Base-by-base conservation (phyloP, 1,140 invertebrate genomes). In the Drosophila lacertosa region DNA sequence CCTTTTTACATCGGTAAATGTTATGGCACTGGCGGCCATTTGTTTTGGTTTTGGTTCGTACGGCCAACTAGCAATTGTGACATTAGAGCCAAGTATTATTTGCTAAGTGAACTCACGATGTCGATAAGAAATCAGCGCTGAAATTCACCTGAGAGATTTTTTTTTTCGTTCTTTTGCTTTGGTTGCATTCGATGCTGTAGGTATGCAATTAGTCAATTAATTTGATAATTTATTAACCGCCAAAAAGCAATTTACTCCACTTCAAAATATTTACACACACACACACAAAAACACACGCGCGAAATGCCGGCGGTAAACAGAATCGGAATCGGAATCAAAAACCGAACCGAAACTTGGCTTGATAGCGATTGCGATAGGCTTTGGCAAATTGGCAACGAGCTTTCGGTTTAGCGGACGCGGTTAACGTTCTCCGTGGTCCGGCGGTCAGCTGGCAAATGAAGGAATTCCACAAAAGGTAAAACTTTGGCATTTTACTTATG, bases 131-230 rank as follows among this genome's bases (percentile, higher is more conserved):
- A 50, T 65, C 51, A 22, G 22, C 45, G 39, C 26, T 11, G 54
- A 58, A 68, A 74, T 58, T 54, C 76, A 78, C 39, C 54, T 53
- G 48, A 32, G 22, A 44, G 9, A 37, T 40, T 26, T 44, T 65
- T 44, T 35, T 33, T 26, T 22, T 32, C 5, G 0, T 16, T 0
- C 0, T 44, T 22, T 13, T 35, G 3, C 4, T 35, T 20, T 22
- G 5, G 29, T 51, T 24, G 24, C 26, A 51, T 53, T 29, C 73
- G 54, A 37, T 55, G 81, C 73, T 86, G 86, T 81, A 75, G 84
- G 74, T 84, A 84, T 80, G 74, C 81, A 89, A 90, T 89, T 89
- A 89, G 86, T 89, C 86, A 90, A 89, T 90, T 88, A 80, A 88
- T 89, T 86, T 75, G 54, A 59, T 74, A 90, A 88, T 90, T 90